These are phyloP conservation scores for Dufourea novaeangliae DNA, from an alignment of 1,140 invertebrate species.

Conservation along the genomic window DNA sequence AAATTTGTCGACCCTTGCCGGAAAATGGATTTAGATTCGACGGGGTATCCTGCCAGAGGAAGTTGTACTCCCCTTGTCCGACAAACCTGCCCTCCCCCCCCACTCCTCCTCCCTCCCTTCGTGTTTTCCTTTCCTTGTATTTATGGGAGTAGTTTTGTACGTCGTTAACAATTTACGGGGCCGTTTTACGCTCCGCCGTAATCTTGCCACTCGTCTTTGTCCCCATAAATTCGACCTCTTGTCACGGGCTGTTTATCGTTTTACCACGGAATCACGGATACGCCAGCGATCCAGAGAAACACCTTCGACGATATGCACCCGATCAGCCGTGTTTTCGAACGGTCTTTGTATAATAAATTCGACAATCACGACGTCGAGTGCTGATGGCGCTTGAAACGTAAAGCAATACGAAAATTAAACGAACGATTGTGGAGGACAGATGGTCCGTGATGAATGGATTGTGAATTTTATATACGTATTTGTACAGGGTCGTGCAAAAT, in stretches of 20 bases:
- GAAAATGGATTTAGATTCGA: constrained; percentile 73
- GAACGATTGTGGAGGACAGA: too few species aligned
- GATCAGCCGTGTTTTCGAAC: too few species aligned
- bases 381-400: too few species aligned
- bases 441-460: too few species aligned
- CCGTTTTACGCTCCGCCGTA: constrained; percentile 1
- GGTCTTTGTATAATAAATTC: not conserved
- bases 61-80: constrained; percentile 24
- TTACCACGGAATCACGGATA: not conserved
- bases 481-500: too few species aligned
- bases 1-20: constrained; percentile 73
- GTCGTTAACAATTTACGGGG: constrained; percentile 39
- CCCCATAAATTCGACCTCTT: constrained; percentile 5
- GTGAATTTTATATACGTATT: too few species aligned
- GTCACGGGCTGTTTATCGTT: constrained; percentile 6
- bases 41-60: constrained; percentile 41
- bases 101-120: not conserved
- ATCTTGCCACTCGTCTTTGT: constrained; percentile 8
- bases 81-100: constrained; percentile 20
- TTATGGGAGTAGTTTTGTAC: constrained; percentile 33
- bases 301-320: too few species aligned
- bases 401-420: too few species aligned
- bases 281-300: not conserved
- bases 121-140: not conserved
- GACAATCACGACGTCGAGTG: too few species aligned